These are phyloP conservation scores for Prunella strophiata DNA, from an alignment of 2,797 vertebrate genomes.

Conservation along the genomic window DNA sequence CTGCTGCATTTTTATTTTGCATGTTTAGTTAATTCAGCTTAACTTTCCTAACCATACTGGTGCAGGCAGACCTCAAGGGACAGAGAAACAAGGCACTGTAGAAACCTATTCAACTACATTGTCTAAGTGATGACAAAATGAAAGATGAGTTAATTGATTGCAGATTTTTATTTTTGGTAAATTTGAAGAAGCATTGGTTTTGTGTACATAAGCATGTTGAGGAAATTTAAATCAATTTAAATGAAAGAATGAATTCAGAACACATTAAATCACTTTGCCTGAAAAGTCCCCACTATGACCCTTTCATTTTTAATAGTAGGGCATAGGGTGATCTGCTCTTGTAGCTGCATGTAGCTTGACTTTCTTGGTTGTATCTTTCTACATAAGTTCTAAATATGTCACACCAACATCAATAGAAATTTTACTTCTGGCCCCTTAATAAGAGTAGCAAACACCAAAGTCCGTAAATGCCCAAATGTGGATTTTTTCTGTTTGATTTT, in stretches of 20 bases:
- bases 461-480: background rate
- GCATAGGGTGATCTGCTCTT: accelerated
- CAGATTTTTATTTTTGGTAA: conserved; percentile 58
- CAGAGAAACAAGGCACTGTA: background rate
- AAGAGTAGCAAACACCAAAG: background rate
- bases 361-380: background rate
- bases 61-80: conserved; percentile 1
- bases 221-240: conserved; percentile 2
- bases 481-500: background rate
- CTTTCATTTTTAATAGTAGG: background rate
- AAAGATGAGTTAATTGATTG: conserved; percentile 56
- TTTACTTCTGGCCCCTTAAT: background rate
- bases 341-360: background rate
- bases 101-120: conserved; percentile 30
- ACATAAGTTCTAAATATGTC: background rate
- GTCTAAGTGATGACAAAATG: conserved; percentile 50
- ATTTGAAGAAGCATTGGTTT: background rate
- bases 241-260: conserved; percentile 34
- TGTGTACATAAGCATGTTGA: conserved; percentile 40
- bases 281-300: background rate
- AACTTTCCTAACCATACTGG: conserved; percentile 39
- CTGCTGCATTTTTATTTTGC: background rate
- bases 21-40: conserved; percentile 35
- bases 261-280: conserved; percentile 37
- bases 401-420: background rate